Evolutionary conservation across 2,113 vertebrate species (phyloP), one percentile per base, ranked within the genome.

Genomic region (Archocentrus centrarchus): DNA sequence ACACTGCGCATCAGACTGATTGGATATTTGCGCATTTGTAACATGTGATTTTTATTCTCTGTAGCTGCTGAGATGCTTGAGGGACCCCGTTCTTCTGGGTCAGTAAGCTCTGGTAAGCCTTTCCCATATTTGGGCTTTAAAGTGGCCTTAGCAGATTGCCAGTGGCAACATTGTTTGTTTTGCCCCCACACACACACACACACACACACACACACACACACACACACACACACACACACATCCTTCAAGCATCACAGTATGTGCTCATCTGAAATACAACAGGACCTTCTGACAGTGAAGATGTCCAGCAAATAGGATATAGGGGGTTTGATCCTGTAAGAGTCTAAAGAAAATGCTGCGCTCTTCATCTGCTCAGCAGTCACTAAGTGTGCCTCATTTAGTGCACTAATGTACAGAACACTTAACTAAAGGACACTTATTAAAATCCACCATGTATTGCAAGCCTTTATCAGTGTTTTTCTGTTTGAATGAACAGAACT

Each of bases 81-180:
- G 92, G 93, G 88, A 88, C 91, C 90, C n/a, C 92, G 86, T 78
- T 96, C 95, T 53, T 86, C 94, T 50, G 94, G 94, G 87, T 95
- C 95, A 57, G 41, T 70, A 64, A 91, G 93, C 92, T 96, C 95
- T 92, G 95, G 94, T 95, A 95, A 95, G 93, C 8, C 64, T 88
- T 82, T 75, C 37, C 59, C 37, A 85, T 86, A 87, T 81, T 88
- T 70, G 35, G 59, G 5, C 27, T 85, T 59, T 63, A 41, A 73
- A 53, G 62, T 82, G 11, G 30, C 61, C 15, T 18, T 18, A 58
- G 5, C 8, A 41, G 22, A 58, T 24, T 81, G 13, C 47, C 66
- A 82, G n/a, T 57, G 44, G 59, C 35, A 76, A 78, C 30, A 61
- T 50, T 60, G 3, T 37, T 2, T 64, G 47, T 62, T 60, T 47